phyloP scores from a whole-genome alignment of 2,113 vertebrate genomes.

The Oncorhynchus clarkii region DNA sequence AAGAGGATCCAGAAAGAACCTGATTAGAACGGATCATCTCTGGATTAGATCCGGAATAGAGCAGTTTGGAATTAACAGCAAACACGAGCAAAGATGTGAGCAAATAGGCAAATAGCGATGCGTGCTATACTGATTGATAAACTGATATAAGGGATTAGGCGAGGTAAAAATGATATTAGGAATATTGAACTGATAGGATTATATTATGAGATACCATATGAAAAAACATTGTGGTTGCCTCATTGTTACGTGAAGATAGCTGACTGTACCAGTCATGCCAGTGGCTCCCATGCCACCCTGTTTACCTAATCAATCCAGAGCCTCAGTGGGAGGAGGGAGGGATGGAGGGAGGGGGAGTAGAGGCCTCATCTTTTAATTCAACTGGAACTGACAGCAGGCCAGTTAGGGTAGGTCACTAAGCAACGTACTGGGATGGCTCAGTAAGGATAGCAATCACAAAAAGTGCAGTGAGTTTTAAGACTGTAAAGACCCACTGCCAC shows the following conservation, averaged over 20 bases:
- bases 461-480: no score
- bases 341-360: not conserved
- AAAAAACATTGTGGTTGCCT: not conserved
- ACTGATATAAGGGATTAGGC: not conserved
- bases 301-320: no score
- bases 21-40: conserved; percentile 46
- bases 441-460: no score
- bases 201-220: not conserved
- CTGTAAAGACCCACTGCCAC: no score
- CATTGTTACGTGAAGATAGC: not conserved
- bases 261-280: no score
- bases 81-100: no score
- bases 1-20: conserved; percentile 32
- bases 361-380: not conserved
- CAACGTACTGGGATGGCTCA: no score
- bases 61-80: conserved; percentile 20
- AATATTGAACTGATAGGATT: not conserved
- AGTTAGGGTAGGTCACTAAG: not conserved
- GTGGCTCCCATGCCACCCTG: no score
- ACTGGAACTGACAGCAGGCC: not conserved
- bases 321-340: not conserved
- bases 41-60: conserved; percentile 35
- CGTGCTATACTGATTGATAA: not conserved
- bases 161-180: not conserved
- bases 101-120: no score